Conservation (phyloP, 2,113 vertebrate species). For the Perca fluviatilis region DNA sequence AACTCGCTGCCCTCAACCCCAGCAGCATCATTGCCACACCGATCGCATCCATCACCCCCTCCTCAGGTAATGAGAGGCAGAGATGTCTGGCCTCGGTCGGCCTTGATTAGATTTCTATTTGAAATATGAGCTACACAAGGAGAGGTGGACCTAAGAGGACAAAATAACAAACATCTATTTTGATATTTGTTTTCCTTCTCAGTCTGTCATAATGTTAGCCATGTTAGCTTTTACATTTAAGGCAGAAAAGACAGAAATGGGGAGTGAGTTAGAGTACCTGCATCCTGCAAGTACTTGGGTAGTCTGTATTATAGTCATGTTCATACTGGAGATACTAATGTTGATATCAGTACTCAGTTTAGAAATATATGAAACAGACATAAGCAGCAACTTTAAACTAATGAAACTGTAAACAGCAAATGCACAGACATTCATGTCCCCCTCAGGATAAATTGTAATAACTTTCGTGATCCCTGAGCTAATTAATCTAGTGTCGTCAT, state of each 20-base stretch:
- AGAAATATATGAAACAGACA: not conserved
- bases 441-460: constrained; percentile 11
- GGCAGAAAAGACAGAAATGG: not conserved
- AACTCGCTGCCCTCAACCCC: constrained; percentile 94
- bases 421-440: constrained; percentile 13
- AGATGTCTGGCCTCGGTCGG: constrained; percentile 51
- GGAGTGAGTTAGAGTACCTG: not conserved
- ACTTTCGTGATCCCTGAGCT: constrained; percentile 5
- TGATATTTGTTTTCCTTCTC: not conserved
- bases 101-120: constrained; percentile 72
- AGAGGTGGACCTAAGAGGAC: constrained; percentile 56
- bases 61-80: constrained; percentile 88
- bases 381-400: constrained; percentile 12
- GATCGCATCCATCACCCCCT: constrained; percentile 92
- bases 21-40: constrained; percentile 93
- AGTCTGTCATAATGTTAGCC: constrained; percentile 8
- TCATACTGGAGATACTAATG: not conserved
- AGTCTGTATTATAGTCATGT: not conserved
- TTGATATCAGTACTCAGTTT: not conserved
- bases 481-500: not conserved
- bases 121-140: constrained; percentile 73
- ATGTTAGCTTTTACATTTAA: constrained; percentile 30
- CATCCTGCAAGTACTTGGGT: not conserved
- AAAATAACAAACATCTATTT: constrained; percentile 56
- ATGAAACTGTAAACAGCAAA: constrained; percentile 28